Conservation (phyloP, 2,113 vertebrate species). For the Pandion haliaetus region DNA sequence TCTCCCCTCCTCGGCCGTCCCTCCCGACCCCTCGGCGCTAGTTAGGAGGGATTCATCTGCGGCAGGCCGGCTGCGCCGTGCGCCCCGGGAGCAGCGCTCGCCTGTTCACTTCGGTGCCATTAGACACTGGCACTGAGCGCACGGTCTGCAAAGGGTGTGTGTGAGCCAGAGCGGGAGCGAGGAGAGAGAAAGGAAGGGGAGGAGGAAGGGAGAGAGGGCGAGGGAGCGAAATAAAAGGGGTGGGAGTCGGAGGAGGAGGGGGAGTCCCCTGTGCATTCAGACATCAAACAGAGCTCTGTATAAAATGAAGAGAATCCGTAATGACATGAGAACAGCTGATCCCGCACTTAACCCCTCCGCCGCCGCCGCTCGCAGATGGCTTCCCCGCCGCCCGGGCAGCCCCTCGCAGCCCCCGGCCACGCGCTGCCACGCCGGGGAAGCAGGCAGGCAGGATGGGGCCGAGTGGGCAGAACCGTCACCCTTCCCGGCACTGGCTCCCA, state of each 20-base stretch:
- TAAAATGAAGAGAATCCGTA: constrained; percentile 80
- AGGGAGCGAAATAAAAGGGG: constrained; percentile 66
- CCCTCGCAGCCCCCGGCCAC: not conserved
- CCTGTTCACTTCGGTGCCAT: constrained; percentile 85
- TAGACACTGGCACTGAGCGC: constrained; percentile 79
- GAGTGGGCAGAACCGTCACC: not conserved
- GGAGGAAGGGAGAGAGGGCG: constrained; percentile 58
- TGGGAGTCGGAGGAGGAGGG: constrained; percentile 73
- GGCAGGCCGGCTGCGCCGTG: constrained; percentile 59
- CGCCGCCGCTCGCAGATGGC: constrained; percentile 24
- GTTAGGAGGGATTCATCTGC: constrained; percentile 62
- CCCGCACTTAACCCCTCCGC: constrained; percentile 80
- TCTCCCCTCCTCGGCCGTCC: constrained; percentile 64
- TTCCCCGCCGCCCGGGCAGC: not conserved
- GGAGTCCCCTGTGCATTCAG: constrained; percentile 86
- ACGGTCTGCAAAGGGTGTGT: constrained; percentile 73
- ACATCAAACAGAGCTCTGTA: constrained; percentile 83
- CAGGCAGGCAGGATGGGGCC: not conserved
- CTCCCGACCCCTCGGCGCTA: constrained; percentile 73
- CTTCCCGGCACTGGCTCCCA: not conserved
- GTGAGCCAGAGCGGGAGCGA: constrained; percentile 68
- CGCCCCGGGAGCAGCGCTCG: constrained; percentile 38
- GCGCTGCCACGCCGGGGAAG: not conserved
- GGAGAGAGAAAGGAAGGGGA: constrained; percentile 69
- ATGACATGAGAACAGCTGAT: constrained; percentile 81